Evolutionary conservation across 1,140 invertebrate species (phyloP), one percentile per base, ranked within the genome.

Genomic region (Drosophila melanica): DNA sequence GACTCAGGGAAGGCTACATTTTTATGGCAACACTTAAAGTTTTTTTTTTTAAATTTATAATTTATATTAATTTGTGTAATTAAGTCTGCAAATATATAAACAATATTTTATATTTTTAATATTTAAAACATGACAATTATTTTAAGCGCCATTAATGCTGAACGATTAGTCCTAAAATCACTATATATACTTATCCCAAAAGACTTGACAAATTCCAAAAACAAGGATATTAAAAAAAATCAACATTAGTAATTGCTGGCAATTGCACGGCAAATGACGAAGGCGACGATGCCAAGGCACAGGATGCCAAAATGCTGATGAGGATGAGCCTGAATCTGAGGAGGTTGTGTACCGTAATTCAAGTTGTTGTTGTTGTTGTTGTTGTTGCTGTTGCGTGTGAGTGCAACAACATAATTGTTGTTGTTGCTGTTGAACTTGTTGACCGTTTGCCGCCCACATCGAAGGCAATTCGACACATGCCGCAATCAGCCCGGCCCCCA

Each of bases 371-470:
- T 57, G 35, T n/a, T 45, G 16, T 14, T 27, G 27, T 5, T 42
- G 59, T n/a, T n/a, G n/a, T n/a, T n/a, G n/a, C 44, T 65, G 64
- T 35, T 55, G 14, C 35, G 53, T 64, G 45, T 63, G 48, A 73
- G 71, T 69, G 71, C 71, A 75, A 75, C 71, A 75, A 64, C 59
- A 75, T 80, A 80, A 84, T 78, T 84, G 79, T 75, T 79, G 75
- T 66, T 62, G 75, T 64, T 62, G 47, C 62, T 81, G 79, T 41
- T 77, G 69, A 78, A 81, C 79, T 81, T 75, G 62, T 75, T 79
- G 75, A 71, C 80, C 75, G 30, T 37, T 42, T 23, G 50, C 37
- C 50, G 41, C 30, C 57, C 58, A 20, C n/a, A 60, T 60, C 47
- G 42, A 60, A 60, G 58, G 30, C 71, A 50, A 57, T 63, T 65